A percentile compares a stretch with the other conserved stretches of the same genome.
Evolutionary conservation across 2,113 vertebrate species (phyloP).

Genomic region (Climacteris rufus): DNA sequence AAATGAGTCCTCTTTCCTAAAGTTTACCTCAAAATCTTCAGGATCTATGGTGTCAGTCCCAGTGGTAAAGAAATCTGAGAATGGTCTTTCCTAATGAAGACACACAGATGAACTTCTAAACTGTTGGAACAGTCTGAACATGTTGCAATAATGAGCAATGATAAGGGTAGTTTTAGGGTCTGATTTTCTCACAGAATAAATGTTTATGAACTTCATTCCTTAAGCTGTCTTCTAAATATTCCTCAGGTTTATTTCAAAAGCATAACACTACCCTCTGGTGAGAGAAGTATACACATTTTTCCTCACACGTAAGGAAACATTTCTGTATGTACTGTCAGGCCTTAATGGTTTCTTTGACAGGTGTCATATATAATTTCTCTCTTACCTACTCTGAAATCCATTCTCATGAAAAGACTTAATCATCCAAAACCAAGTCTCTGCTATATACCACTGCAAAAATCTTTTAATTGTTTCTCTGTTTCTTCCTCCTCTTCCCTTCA

Average conservation of each 20-base stretch:
- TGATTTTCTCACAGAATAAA: neutral
- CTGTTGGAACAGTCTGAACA: fast-evolving
- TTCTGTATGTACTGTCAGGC: neutral
- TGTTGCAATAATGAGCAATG: fast-evolving
- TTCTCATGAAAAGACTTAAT: neutral
- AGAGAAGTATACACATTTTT: neutral
- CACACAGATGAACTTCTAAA: neutral
- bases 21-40: neutral
- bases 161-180: neutral
- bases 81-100: neutral
- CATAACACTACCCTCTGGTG: neutral
- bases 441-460: neutral
- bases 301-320: neutral
- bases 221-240: neutral
- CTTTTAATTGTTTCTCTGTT: neutral
- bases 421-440: neutral
- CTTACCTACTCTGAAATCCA: neutral
- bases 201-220: neutral
- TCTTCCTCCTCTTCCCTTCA: neutral
- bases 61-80: neutral
- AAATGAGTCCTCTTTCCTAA: neutral
- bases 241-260: neutral
- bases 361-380: neutral
- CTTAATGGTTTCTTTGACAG: neutral
- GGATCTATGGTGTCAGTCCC: neutral